These are phyloP conservation scores for Dendrolimus pini DNA, from an alignment of 2,888 invertebrate species.

Conservation along the genomic window DNA sequence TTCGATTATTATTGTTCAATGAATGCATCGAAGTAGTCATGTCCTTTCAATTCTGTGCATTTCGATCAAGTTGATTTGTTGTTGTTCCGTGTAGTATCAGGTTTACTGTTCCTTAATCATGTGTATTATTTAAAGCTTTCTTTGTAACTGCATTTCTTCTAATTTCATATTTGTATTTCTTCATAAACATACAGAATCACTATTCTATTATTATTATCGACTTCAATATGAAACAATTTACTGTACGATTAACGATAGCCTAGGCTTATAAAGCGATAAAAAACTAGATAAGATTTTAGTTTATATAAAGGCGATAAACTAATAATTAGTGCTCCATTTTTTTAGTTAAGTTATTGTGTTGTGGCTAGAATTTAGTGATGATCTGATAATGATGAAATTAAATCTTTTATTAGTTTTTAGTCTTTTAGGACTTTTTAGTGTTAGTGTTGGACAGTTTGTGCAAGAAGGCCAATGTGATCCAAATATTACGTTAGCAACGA, in stretches of 20 bases:
- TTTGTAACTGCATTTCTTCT: too few species aligned
- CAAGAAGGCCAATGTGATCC: conserved; percentile 46
- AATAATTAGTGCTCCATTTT: conserved; percentile 34
- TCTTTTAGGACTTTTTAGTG: conserved; percentile 32
- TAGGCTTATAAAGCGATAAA: conserved; percentile 3
- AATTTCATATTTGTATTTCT: too few species aligned
- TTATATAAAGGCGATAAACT: conserved; percentile 40
- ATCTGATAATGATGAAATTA: conserved; percentile 41
- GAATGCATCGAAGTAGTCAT: too few species aligned
- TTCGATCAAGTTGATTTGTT: too few species aligned
- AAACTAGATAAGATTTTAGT: conserved; percentile 32
- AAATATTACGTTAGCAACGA: conserved; percentile 18
- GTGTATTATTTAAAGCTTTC: too few species aligned
- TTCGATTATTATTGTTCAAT: not conserved
- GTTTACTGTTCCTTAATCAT: too few species aligned
- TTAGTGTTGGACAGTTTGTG: conserved; percentile 41
- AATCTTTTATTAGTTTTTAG: conserved; percentile 33
- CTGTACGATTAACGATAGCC: conserved; percentile 10
- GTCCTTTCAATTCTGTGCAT: too few species aligned
- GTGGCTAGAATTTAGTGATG: conserved; percentile 34
- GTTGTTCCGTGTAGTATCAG: too few species aligned
- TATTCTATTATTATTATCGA: not conserved
- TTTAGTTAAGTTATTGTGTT: conserved; percentile 31
- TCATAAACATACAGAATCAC: not conserved
- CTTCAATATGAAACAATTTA: not conserved